Evolutionary conservation across 2,888 invertebrate species (phyloP), one percentile per base, ranked within the genome.

Genomic region (Oithona nana): DNA sequence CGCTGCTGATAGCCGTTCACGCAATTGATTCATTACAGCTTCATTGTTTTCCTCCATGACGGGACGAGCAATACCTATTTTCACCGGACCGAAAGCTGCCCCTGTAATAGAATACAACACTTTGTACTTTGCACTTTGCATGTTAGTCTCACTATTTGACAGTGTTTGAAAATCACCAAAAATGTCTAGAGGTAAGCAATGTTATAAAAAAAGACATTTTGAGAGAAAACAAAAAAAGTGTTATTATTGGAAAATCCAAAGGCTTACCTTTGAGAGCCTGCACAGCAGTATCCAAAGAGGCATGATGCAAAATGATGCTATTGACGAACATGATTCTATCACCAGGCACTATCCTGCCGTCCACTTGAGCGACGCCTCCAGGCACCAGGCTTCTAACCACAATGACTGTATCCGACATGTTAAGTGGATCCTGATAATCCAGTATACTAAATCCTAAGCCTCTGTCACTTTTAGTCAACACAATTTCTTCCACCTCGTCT

Each of bases 381-480:
- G 62, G 62, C 24, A 62, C 62, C 11, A 62, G 28, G 57, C 56
- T 57, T 16, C 62, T 55, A 20, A 62, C 62, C 4, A 62, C 62
- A 48, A 62, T 62, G 20, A 62, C 62, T 26, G 56, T 55, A 13
- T 62, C 62, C 11, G 24, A 26, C 8, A 30, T 20, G 31, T 62
- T 62, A n/a, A 39, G 24, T 22, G 62, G 62, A 24, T 62, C 62
- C 62, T 62, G 62, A 48, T 62, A 62, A 20, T 62, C 62, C 22
- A 62, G 56, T n/a, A 62, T 62, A 26, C 56, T 56, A 28, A 62
- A 62, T 22, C 62, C 62, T 3, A 62, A 26, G 11, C 62, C 62
- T 24, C 48, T 62, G n/a, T 62, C 56, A 54, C 30, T 31, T 39
- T 62, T 62, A 28, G 24, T 28, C 16, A 62, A 28, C 6, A 56